Evolutionary conservation across 2,888 invertebrate species (phyloP).

Genomic region (Netelia fuscicornis): DNA sequence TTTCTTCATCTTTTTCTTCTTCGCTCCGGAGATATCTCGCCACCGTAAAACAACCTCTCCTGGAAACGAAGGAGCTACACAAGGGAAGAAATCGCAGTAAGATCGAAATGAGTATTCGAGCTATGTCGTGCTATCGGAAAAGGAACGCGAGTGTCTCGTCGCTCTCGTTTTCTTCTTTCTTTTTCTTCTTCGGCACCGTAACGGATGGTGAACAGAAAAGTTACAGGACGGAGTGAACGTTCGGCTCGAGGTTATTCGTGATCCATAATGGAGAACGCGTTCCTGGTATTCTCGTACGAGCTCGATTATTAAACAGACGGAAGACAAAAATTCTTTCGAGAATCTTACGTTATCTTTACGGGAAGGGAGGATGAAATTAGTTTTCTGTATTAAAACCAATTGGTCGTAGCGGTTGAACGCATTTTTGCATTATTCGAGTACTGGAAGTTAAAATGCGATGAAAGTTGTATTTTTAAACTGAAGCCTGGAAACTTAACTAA

Average conservation of each 20-base stretch:
- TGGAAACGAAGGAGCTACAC: constrained; percentile 39
- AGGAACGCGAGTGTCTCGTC: constrained; percentile 71
- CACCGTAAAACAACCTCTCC: constrained; percentile 57
- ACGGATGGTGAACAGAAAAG: constrained; percentile 26
- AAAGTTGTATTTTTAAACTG: too few species aligned
- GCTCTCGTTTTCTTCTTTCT: constrained; percentile 34
- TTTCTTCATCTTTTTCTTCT: constrained; percentile 18
- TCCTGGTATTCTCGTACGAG: constrained; percentile 28
- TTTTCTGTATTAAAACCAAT: constrained; percentile 20
- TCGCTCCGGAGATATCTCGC: constrained; percentile 53
- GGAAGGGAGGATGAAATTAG: not conserved
- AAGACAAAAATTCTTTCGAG: constrained; percentile 30
- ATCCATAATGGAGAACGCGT: constrained; percentile 25
- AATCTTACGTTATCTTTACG: constrained; percentile 20
- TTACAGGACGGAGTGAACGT: not conserved
- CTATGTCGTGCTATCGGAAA: constrained; percentile 75
- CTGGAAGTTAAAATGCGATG: too few species aligned
- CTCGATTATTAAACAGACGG: constrained; percentile 8
- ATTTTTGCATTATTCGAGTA: constrained; percentile 3
- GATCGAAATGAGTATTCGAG: constrained; percentile 72
- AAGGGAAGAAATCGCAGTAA: constrained; percentile 49
- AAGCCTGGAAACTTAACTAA: too few species aligned
- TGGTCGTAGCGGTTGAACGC: not conserved
- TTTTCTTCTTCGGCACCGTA: not conserved
- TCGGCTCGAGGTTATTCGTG: constrained; percentile 4